Percentiles rank a stretch among this genome's conserved stretches.
Evolutionary conservation across 2,797 vertebrate species (phyloP).

Genomic region (Ciconia nigra): DNA sequence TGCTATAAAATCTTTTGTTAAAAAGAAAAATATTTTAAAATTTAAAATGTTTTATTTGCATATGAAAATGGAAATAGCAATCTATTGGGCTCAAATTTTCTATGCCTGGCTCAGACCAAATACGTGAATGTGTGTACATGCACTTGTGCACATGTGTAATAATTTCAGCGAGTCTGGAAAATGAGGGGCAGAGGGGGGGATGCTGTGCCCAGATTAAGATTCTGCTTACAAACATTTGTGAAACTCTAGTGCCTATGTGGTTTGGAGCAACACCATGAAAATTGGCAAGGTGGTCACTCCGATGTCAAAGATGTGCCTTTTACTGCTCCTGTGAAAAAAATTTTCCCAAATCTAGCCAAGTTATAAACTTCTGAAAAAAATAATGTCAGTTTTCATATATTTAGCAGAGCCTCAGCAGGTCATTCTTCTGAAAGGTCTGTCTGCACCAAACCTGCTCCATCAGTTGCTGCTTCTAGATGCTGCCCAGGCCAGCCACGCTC

Average conservation of each 20-base stretch:
- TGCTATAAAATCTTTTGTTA: neutral
- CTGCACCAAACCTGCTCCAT: neutral
- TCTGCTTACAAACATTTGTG: neutral
- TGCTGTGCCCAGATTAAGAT: neutral
- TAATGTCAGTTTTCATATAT: neutral
- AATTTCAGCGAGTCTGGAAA: neutral
- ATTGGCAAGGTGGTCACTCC: neutral
- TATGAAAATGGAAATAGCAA: neutral
- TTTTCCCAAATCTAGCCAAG: neutral
- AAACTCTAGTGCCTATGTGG: neutral
- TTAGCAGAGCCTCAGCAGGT: neutral
- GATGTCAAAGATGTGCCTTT: slow-evolving; percentile 39
- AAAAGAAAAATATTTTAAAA: neutral
- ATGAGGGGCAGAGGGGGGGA: neutral
- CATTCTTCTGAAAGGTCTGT: neutral
- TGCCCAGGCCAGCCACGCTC: neutral
- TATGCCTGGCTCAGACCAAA: neutral
- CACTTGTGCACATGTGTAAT: neutral
- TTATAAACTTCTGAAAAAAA: neutral
- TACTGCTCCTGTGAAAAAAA: neutral
- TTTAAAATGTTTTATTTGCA: neutral
- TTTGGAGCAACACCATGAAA: neutral
- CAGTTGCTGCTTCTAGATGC: neutral
- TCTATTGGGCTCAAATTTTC: neutral
- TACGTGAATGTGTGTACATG: neutral